Evolutionary conservation across 2,113 vertebrate species (phyloP).

Genomic region (Aegotheles bennettii): DNA sequence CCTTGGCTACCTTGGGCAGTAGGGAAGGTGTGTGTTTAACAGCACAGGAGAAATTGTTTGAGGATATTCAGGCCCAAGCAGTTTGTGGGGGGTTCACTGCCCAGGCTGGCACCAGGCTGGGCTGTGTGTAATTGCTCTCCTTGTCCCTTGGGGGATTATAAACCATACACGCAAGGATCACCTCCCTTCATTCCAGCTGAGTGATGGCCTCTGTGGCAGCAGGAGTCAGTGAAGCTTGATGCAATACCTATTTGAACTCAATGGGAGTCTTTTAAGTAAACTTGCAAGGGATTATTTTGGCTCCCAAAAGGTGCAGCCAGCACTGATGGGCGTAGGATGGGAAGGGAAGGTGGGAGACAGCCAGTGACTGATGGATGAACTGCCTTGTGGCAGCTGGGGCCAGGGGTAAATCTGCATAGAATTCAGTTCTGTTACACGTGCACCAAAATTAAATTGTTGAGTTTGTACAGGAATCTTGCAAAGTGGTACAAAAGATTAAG

Average conservation of each 20-base stretch:
- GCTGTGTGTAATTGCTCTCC: neutral
- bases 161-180: neutral
- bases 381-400: too few relatives aligned
- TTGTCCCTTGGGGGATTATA: neutral
- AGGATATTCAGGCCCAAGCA: neutral
- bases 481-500: neutral
- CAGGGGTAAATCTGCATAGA: neutral
- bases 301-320: neutral
- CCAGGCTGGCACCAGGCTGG: neutral
- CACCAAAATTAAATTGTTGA: neutral
- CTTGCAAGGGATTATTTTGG: neutral
- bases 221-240: neutral
- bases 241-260: neutral
- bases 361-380: rapidly evolving
- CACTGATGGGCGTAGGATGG: neutral
- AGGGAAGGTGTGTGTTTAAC: neutral
- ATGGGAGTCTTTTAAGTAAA: neutral
- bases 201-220: neutral
- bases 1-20: neutral
- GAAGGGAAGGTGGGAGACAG: neutral
- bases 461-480: neutral
- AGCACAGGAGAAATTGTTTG: neutral
- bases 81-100: neutral
- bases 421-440: neutral
- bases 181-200: neutral